These are phyloP conservation scores for Mastomys coucha DNA, from an alignment of 2,113 vertebrate species.

Conservation along the genomic window DNA sequence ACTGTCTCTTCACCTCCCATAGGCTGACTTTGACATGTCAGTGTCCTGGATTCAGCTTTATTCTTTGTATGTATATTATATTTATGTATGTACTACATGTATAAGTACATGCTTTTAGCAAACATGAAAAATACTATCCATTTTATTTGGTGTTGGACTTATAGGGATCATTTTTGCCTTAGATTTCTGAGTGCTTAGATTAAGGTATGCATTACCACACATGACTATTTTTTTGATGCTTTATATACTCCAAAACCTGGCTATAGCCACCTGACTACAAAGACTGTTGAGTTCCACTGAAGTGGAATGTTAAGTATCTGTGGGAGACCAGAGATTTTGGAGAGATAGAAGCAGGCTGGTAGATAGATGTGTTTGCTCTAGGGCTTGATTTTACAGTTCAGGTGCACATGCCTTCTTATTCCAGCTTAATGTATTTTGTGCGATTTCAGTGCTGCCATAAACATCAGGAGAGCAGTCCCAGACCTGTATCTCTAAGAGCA, in stretches of 20 bases:
- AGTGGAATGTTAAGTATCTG: background rate
- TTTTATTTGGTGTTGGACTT: background rate
- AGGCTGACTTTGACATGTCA: background rate
- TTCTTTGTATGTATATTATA: fast-evolving
- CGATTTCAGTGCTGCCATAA: background rate
- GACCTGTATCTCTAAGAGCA: background rate
- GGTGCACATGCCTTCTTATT: background rate
- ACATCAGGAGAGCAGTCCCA: background rate
- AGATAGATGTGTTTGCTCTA: background rate
- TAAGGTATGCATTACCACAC: background rate
- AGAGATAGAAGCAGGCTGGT: background rate
- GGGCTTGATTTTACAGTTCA: background rate
- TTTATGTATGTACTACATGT: background rate
- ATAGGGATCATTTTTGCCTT: background rate
- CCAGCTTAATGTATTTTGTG: background rate
- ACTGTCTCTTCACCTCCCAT: background rate
- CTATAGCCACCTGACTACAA: background rate
- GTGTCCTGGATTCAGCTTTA: background rate
- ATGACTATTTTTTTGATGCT: background rate
- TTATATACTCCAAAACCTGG: background rate
- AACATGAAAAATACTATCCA: background rate
- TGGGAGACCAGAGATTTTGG: background rate
- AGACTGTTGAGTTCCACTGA: background rate
- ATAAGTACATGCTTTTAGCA: background rate
- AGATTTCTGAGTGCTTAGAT: background rate